A percentile compares a stretch with the other conserved stretches of the same genome.
Conservation (phyloP, 2,888 invertebrate species). For the Cordylochernes scorpioides region DNA sequence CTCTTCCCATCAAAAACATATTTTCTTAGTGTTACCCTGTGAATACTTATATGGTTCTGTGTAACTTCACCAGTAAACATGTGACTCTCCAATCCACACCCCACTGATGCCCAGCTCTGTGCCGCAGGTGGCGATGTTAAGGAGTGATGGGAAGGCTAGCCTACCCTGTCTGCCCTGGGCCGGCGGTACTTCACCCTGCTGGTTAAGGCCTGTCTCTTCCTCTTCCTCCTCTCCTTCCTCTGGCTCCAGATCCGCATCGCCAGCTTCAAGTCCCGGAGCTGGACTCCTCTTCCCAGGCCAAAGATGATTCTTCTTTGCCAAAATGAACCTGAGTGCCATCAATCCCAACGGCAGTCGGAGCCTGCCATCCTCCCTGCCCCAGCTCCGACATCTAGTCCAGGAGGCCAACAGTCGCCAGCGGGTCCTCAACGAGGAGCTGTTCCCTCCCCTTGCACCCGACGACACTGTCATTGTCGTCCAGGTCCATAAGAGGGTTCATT, state of each 20-base stretch:
- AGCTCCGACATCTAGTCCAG: conserved; percentile 6
- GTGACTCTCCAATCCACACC: too few species aligned
- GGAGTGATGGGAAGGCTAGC: too few species aligned
- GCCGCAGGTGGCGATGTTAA: too few species aligned
- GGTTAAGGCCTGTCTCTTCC: conserved; percentile 25
- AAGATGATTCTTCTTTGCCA: too few species aligned
- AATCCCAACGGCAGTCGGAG: conserved; percentile 8
- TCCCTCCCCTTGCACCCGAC: conserved; percentile 57
- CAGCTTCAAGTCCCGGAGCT: conserved; percentile 18
- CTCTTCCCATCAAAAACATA: too few species aligned
- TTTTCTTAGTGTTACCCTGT: too few species aligned
- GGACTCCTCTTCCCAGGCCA: conserved; percentile 9
- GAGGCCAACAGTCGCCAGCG: conserved; percentile 9
- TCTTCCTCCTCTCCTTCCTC: conserved; percentile 31
- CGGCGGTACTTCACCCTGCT: conserved; percentile 11
- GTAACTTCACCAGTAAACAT: too few species aligned
- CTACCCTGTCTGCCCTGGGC: conserved; percentile 4
- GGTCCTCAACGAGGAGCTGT: conserved; percentile 46
- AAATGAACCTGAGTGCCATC: conserved; percentile 12
- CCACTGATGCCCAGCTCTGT: too few species aligned
- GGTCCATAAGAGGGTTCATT: conserved; percentile 79
- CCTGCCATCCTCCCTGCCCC: conserved; percentile 5
- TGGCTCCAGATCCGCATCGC: conserved; percentile 35
- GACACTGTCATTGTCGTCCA: conserved; percentile 65
- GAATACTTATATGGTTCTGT: too few species aligned